Percentiles rank a stretch among this genome's conserved stretches.
Conservation (phyloP, 1,140 invertebrate species). For the Chionoecetes opilio region DNA sequence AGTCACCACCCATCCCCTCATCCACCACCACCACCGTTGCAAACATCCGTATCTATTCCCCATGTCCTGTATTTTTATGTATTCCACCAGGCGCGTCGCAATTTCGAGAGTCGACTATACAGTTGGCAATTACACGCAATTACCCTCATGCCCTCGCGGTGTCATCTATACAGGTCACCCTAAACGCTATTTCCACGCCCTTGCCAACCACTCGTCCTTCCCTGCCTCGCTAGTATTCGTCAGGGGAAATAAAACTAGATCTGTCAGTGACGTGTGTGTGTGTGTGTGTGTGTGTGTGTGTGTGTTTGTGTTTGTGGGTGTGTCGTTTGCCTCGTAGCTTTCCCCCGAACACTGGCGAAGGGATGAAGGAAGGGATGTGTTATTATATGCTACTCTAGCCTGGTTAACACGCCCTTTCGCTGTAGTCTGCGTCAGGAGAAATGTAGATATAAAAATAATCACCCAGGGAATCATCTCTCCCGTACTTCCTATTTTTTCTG, state of each 20-base stretch:
- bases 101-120: not conserved
- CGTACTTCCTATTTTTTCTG: not conserved
- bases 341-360: no score
- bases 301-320: no score
- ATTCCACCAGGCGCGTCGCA: not conserved
- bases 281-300: no score
- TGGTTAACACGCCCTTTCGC: not conserved
- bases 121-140: constrained; percentile 1
- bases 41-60: not conserved
- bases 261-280: no score
- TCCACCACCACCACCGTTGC: not conserved
- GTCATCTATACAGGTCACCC: not conserved
- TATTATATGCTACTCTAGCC: no score
- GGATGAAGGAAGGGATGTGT: no score
- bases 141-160: not conserved
- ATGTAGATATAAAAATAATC: no score
- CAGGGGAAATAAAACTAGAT: no score
- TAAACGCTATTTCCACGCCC: not conserved
- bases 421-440: constrained; percentile 5
- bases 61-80: constrained; percentile 6
- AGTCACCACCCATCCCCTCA: not conserved
- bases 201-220: no score
- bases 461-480: no score
- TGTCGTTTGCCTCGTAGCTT: no score
- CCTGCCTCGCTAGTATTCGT: no score